phyloP scores from a whole-genome alignment of 1,140 invertebrate species.

The Sweltsa coloradensis region DNA sequence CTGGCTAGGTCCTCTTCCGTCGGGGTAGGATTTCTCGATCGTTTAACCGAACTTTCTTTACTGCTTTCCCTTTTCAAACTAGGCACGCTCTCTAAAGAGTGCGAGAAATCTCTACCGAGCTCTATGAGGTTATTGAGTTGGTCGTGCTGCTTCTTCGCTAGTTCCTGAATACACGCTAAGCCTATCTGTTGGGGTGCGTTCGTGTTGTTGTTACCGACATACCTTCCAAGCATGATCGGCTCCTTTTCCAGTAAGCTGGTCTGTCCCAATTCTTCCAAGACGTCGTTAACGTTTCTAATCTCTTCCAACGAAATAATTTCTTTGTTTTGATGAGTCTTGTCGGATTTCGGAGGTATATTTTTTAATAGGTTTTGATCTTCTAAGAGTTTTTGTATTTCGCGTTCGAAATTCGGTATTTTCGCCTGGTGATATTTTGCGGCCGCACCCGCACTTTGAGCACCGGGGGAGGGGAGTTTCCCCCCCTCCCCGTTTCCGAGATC shows the following conservation, averaged over 20 bases:
- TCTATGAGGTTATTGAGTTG: slow-evolving; percentile 14
- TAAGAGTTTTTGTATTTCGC: slow-evolving; percentile 57
- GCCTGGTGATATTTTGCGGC: slow-evolving; percentile 7
- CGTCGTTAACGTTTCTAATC: slow-evolving; percentile 24
- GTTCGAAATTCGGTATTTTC: slow-evolving; percentile 43
- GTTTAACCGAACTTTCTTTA: slow-evolving; percentile 15
- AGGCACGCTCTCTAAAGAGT: not conserved
- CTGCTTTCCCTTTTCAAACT: slow-evolving; percentile 11
- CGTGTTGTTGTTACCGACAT: slow-evolving; percentile 34
- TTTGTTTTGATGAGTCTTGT: slow-evolving; percentile 37
- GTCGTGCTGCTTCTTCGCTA: slow-evolving; percentile 30
- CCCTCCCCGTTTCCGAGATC: not conserved
- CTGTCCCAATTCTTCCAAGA: slow-evolving; percentile 14
- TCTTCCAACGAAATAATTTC: slow-evolving; percentile 26
- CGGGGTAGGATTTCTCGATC: slow-evolving; percentile 5
- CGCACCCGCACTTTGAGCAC: not conserved
- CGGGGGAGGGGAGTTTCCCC: not conserved
- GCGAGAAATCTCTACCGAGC: not conserved
- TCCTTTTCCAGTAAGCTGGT: slow-evolving; percentile 4
- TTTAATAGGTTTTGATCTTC: slow-evolving; percentile 53
- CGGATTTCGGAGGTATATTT: slow-evolving; percentile 40
- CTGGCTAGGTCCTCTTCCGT: too few species aligned
- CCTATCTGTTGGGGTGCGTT: slow-evolving; percentile 37
- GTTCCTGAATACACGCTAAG: slow-evolving; percentile 44
- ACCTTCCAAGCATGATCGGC: slow-evolving; percentile 11